A percentile compares a stretch with the other conserved stretches of the same genome.
Conservation (phyloP, 2,113 vertebrate species). For the Serilophus lunatus region DNA sequence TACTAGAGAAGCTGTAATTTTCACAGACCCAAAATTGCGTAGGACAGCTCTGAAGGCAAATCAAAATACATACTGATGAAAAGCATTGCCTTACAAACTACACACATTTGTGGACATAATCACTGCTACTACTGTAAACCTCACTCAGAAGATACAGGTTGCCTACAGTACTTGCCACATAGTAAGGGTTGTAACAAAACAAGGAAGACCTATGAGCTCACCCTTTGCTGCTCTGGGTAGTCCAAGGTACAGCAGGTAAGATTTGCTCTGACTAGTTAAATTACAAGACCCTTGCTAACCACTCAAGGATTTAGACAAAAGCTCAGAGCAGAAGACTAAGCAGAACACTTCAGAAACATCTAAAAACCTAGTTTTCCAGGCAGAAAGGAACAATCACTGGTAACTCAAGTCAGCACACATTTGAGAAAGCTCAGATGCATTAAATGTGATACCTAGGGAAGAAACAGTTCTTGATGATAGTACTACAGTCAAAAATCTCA, state of each 20-base stretch:
- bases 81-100: not conserved
- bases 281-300: not conserved
- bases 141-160: not conserved
- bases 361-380: not conserved
- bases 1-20: not conserved
- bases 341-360: not conserved
- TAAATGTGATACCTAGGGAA: not conserved
- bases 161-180: not conserved
- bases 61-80: not conserved
- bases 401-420: not conserved
- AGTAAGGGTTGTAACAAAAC: not conserved
- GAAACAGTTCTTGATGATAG: not conserved
- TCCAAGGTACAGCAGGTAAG: not conserved
- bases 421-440: not conserved
- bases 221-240: not conserved
- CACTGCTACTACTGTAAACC: not conserved
- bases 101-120: not conserved
- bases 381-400: not conserved
- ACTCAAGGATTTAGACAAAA: not conserved
- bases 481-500: not conserved
- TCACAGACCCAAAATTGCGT: not conserved
- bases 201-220: not conserved
- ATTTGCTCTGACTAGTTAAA: not conserved
- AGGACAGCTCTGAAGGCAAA: not conserved
- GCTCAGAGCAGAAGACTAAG: not conserved